Conservation (phyloP, 2,888 invertebrate genomes). For the Hydroisotoma schaefferi region DNA sequence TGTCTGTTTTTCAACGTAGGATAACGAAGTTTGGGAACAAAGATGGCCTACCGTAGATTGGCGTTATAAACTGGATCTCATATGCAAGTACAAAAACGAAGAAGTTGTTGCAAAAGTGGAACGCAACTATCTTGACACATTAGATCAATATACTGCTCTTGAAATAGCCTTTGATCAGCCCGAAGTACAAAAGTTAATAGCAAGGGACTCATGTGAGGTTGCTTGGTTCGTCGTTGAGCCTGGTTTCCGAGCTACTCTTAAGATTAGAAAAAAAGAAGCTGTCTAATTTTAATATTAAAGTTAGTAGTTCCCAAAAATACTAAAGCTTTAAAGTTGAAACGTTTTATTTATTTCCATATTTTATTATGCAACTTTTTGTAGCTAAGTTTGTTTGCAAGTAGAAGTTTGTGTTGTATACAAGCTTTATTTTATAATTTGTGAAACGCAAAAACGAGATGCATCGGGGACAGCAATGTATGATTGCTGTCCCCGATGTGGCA, state of each 20-base stretch:
- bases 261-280: neutral
- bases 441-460: no score
- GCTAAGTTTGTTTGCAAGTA: no score
- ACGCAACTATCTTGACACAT: conserved; percentile 56
- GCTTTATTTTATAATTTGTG: no score
- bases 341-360: no score
- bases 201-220: conserved; percentile 27
- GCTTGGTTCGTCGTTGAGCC: conserved; percentile 53
- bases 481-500: no score
- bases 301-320: no score
- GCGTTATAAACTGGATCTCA: conserved; percentile 64
- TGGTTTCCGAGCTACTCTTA: conserved; percentile 53
- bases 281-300: no score
- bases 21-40: conserved; percentile 69
- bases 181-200: conserved; percentile 21
- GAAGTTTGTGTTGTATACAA: no score
- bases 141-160: conserved; percentile 58
- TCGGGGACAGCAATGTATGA: no score
- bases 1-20: conserved; percentile 39
- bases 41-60: conserved; percentile 72
- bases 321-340: no score
- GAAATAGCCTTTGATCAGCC: conserved; percentile 55
- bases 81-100: conserved; percentile 56
- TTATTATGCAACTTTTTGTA: no score
- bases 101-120: conserved; percentile 58